phyloP scores from a whole-genome alignment of 1,140 invertebrate genomes.

The Drosophila oshimai region DNA sequence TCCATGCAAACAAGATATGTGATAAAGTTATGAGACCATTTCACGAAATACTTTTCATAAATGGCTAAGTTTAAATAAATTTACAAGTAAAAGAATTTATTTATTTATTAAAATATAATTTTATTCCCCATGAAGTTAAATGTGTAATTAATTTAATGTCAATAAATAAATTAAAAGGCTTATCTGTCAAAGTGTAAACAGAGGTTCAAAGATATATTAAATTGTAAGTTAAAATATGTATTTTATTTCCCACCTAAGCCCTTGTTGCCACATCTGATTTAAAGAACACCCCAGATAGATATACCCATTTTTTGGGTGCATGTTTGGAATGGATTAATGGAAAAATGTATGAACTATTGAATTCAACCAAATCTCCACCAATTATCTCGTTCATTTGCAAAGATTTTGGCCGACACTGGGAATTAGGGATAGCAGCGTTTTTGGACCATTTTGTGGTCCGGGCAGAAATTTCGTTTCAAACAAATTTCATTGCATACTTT shows the following conservation, averaged over 20 bases:
- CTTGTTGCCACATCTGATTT: background rate
- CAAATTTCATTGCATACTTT: slow-evolving; percentile 76
- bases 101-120: too few relatives aligned
- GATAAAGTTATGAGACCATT: background rate
- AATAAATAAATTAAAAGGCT: too few relatives aligned
- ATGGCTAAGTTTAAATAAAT: too few relatives aligned
- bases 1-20: background rate
- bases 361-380: slow-evolving; percentile 27
- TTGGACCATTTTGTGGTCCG: slow-evolving; percentile 47
- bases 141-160: too few relatives aligned
- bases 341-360: slow-evolving; percentile 27
- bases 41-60: too few relatives aligned
- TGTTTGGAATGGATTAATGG: background rate
- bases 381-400: slow-evolving; percentile 60
- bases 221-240: too few relatives aligned
- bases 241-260: too few relatives aligned
- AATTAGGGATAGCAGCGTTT: slow-evolving; percentile 11
- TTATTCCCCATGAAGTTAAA: too few relatives aligned
- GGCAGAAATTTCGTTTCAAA: slow-evolving; percentile 64
- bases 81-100: too few relatives aligned
- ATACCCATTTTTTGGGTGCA: background rate
- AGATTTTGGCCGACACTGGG: slow-evolving; percentile 13
- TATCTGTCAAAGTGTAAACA: too few relatives aligned
- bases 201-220: too few relatives aligned
- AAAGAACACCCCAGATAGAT: background rate